Conservation (phyloP, 2,797 vertebrate genomes). For the Tokudaia tokunoshimensis region DNA sequence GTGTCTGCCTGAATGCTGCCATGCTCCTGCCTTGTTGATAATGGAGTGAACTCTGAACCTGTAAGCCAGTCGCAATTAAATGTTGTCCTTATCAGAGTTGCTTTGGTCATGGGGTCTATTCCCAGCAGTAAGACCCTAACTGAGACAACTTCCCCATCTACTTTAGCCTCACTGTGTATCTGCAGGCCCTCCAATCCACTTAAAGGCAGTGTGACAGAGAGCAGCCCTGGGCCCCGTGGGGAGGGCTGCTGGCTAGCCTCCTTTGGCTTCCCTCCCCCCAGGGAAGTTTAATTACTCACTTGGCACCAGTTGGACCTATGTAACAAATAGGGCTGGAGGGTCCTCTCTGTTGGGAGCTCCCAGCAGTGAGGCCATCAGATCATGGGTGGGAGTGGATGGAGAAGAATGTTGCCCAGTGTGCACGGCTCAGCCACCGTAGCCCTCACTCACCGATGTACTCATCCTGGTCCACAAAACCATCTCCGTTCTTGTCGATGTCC, state of each 20-base stretch:
- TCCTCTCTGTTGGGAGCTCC: not conserved
- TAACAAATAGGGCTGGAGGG: not conserved
- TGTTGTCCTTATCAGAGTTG: not conserved
- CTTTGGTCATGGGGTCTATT: not conserved
- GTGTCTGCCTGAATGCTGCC: not conserved
- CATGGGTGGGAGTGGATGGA: not conserved
- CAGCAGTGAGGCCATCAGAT: not conserved
- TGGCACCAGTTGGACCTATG: not conserved
- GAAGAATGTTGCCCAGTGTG: not conserved
- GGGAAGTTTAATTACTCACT: not conserved
- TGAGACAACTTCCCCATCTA: not conserved
- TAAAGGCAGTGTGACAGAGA: not conserved
- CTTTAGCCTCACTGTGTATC: not conserved
- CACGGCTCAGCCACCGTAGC: not conserved
- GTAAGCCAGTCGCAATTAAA: not conserved
- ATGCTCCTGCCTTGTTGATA: not conserved
- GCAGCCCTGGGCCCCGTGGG: fast-evolving
- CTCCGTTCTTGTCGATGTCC: constrained; percentile 97
- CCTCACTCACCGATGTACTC: constrained; percentile 97
- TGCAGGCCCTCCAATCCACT: not conserved
- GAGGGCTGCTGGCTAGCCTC: not conserved
- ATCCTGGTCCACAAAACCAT: constrained; percentile 97
- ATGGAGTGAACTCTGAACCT: not conserved
- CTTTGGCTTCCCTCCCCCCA: not conserved
- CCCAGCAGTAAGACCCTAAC: not conserved